These are phyloP conservation scores for Andricus quercusramuli DNA, from an alignment of 2,888 invertebrate species.

Conservation along the genomic window DNA sequence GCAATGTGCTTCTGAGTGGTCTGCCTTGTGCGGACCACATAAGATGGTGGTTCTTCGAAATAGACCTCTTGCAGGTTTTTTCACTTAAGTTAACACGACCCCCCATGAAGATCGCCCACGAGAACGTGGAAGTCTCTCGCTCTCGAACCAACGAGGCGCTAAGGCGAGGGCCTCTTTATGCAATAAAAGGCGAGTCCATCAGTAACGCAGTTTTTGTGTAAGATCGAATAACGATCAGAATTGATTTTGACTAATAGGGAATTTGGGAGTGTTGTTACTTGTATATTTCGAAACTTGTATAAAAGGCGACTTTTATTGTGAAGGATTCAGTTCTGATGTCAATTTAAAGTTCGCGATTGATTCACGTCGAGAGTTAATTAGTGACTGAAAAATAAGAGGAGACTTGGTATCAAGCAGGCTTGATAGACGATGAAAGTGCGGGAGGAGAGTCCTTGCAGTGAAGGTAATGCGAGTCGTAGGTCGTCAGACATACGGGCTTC, in stretches of 20 bases:
- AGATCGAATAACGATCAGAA: neutral
- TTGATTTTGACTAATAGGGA: neutral
- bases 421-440: slow-evolving; percentile 19
- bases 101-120: slow-evolving; percentile 62
- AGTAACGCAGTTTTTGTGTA: slow-evolving; percentile 2
- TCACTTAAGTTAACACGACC: slow-evolving; percentile 75
- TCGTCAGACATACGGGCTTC: slow-evolving; percentile 70
- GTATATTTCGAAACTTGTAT: neutral
- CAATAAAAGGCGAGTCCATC: neutral
- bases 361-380: slow-evolving; percentile 15
- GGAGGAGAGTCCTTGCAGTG: slow-evolving; percentile 69
- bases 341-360: neutral
- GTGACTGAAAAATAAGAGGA: slow-evolving; percentile 21
- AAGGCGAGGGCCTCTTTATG: slow-evolving; percentile 10
- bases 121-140: slow-evolving; percentile 46
- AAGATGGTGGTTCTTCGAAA: slow-evolving; percentile 34
- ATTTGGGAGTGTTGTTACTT: neutral
- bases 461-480: slow-evolving; percentile 69
- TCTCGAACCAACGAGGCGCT: slow-evolving; percentile 2
- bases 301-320: neutral
- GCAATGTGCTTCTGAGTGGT: slow-evolving; percentile 49
- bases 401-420: slow-evolving; percentile 3
- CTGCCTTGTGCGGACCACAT: slow-evolving; percentile 13
- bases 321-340: neutral
- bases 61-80: slow-evolving; percentile 72